Evolutionary conservation across 2,888 invertebrate species (phyloP), one percentile per base, ranked within the genome.

Genomic region (Carabus problematicus): DNA sequence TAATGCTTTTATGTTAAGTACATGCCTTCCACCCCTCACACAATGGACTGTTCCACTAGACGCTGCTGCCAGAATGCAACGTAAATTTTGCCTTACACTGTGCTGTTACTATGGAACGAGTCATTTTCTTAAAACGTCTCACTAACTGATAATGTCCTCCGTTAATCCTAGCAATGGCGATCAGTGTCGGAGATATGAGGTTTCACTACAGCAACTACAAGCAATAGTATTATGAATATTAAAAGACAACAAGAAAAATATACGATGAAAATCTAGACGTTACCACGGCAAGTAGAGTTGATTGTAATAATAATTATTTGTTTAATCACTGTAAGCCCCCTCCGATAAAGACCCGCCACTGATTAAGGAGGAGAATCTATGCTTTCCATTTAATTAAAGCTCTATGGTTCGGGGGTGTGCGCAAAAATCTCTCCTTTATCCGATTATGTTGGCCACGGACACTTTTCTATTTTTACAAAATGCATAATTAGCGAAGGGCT

Each of bases 361-460:
- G 52, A 9, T 47, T 47, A 14, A 12, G 11, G 47, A 47, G 8
- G 47, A 7, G 8, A 18, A 11, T 16, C 14, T 16, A 52, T 52
- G 52, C 6, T 52, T 52, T 52, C 18, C 52, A 52, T 52, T 52
- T 52, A 52, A 52, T 52, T 52, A 52, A 52, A 52, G 19, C 16
- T 16, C 14, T 16, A 9, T 7, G 52, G 52, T n/a, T 2, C 52
- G n/a, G 19, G 14, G 16, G 14, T 52, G 52, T 52, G 12, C 16
- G 64, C 64, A 64, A 64, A 64, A 64, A 64, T 64, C 56, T 54
- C 56, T 56, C 55, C 55, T 54, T 64, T 64, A 64, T 64, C 55
- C 64, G 64, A 64, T 64, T 64, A 66, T 66, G 59, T 49, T 66
- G 47, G 47, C 45, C 49, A 49, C 49, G 58, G 66, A 66, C 49